Percentiles rank a stretch among this genome's conserved stretches.
phyloP scores from a whole-genome alignment of 2,888 invertebrate genomes.

The Yponomeuta sedellus region DNA sequence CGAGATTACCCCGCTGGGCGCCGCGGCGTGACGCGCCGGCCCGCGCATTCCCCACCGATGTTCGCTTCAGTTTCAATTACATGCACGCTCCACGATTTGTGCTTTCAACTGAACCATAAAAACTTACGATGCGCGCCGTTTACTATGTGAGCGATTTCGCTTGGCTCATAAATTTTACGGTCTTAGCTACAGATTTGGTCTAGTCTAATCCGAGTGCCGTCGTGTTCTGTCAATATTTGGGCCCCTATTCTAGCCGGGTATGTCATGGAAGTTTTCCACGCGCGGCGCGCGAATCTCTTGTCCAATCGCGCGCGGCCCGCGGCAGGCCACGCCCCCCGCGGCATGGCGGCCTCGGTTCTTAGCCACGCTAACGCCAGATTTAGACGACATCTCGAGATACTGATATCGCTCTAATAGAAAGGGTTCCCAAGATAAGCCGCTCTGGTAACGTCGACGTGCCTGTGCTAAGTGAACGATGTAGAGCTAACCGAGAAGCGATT shows the following conservation, averaged over 20 bases:
- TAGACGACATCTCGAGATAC: slow-evolving; percentile 35
- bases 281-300: slow-evolving; percentile 45
- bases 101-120: slow-evolving; percentile 26
- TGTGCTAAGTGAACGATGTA: not conserved
- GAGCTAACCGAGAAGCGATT: not conserved
- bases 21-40: slow-evolving; percentile 37
- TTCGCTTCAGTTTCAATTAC: slow-evolving; percentile 32
- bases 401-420: not conserved
- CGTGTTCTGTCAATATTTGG: not conserved
- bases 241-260: not conserved
- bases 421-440: not conserved
- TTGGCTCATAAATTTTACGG: not conserved
- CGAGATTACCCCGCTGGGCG: slow-evolving; percentile 37
- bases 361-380: slow-evolving; percentile 58
- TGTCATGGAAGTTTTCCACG: slow-evolving; percentile 29
- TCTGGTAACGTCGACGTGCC: not conserved
- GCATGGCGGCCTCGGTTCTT: slow-evolving; percentile 63
- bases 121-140: not conserved
- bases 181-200: not conserved
- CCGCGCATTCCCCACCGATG: slow-evolving; percentile 37
- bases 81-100: slow-evolving; percentile 26
- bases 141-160: not conserved
- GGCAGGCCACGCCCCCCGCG: slow-evolving; percentile 58
- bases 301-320: slow-evolving; percentile 58
- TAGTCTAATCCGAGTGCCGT: not conserved